phyloP scores from a whole-genome alignment of 2,888 invertebrate genomes.

The Tachina grossa region DNA sequence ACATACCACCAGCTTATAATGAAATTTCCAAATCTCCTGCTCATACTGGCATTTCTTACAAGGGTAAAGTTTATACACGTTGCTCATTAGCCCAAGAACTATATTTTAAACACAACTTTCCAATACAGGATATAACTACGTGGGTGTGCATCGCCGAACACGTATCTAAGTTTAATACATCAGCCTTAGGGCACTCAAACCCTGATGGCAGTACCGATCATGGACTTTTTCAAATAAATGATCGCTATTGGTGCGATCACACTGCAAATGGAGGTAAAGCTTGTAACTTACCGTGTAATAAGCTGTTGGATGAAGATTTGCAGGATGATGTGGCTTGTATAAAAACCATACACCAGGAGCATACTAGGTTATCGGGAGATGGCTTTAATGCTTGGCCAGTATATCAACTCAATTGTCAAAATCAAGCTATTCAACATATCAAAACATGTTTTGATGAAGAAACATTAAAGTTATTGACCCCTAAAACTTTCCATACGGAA shows the following conservation, averaged over 20 bases:
- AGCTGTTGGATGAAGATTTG: conserved; percentile 87
- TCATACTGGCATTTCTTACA: conserved; percentile 6
- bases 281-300: conserved; percentile 86
- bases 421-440: conserved; percentile 83
- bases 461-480: background rate
- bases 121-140: conserved; percentile 84
- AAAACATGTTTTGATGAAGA: conserved; percentile 77
- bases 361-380: conserved; percentile 87
- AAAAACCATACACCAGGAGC: conserved; percentile 86
- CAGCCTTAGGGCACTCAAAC: conserved; percentile 84
- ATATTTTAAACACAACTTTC: conserved; percentile 84
- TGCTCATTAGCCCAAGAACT: conserved; percentile 89
- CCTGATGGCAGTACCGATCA: conserved; percentile 86
- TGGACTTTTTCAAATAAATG: conserved; percentile 89
- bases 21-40: conserved; percentile 7
- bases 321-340: conserved; percentile 88
- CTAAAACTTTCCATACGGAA: background rate
- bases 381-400: conserved; percentile 90
- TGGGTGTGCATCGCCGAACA: conserved; percentile 90
- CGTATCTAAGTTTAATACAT: conserved; percentile 88
- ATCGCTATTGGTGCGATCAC: conserved; percentile 88
- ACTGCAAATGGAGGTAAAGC: conserved; percentile 84
- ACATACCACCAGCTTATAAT: conserved; percentile 15
- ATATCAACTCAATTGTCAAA: conserved; percentile 86
- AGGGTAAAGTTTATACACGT: conserved; percentile 85